Base-by-base conservation (phyloP, 2,113 vertebrate species). In the Zosterops lateralis region DNA sequence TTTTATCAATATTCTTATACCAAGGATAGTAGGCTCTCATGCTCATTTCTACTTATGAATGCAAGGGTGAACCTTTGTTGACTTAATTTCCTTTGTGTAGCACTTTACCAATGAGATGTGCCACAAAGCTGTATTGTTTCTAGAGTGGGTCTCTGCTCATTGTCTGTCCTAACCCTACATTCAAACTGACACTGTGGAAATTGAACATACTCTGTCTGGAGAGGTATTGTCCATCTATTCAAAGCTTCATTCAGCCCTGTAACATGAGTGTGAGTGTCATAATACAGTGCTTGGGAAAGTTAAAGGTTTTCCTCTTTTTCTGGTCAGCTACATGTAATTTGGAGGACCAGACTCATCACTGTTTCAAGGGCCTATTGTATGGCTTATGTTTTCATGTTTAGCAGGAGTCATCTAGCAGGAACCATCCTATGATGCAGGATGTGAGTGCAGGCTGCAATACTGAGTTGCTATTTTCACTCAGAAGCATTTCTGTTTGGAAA, bases 391-490 rank as follows among this genome's bases (percentile, higher is more conserved):
- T 81, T 44, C 12, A 3, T n/a, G 31, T 34, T 82, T 60, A 54
- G 12, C 18, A 82, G 36, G 19, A 79, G 12, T 48, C 28, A 60
- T 13, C 26, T 24, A 61, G 26, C 58, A 84, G 42, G 29, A 77
- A 25, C 15, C 14, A 58, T 34, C 45, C 31, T 31, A 38, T 48
- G 9, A 2, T 89, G 8, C 72, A 78, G 77, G 29, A 61, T 86
- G 87, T 38, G 81, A 93, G 67, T 1, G 6, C 84, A 95, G 64
- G 28, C 29, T 65, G 84, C 94, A 95, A 9, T 50, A 92, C 48
- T 78, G 89, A 84, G 74, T 36, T 51, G 19, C 57, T 96, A 12
- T 15, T 96, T 96, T 95, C 84, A 91, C 78, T 93, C 22, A 70
- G 67, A 92, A 86, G 13, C 25, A 53, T 79, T 92, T 92, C 26